Evolutionary conservation across 2,113 vertebrate species (phyloP), one percentile per base, ranked within the genome.

Genomic region (Tragelaphus scriptus): DNA sequence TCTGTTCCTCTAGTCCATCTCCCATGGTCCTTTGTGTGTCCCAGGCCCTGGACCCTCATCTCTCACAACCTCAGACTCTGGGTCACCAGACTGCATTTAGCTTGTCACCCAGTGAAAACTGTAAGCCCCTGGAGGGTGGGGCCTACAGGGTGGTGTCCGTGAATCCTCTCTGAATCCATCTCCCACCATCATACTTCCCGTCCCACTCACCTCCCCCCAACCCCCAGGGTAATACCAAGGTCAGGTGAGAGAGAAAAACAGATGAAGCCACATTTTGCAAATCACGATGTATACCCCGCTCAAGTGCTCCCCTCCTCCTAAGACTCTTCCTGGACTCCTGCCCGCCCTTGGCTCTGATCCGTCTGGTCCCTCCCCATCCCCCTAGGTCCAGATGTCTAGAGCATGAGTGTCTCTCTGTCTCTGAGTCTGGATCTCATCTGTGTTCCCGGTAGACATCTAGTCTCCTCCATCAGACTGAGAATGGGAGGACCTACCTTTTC

Each of bases 311-410:
- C 55, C 30, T 28, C 85, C 51, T 90, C 80, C 71, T 40, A 11
- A 11, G n/a, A 28, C 59, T 32, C 81, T 79, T 95, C 55, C 88
- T 94, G 89, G 86, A 79, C 85, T 85, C 85, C 92, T 0, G 32
- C 94, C 94, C 0, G n/a, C 23, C 47, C 95, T 95, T 49, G 87
- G 80, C 88, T 90, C 61, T 7, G 40, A 75, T 40, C 63, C 55
- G 26, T 53, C 58, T 6, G 1, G 40, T 61, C 63, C 49, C 75
- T 88, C 23, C 86, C 23, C n/a, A 1, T 7, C 9, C 11, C 26
- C 71, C 68, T 51, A 30, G 0, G 59, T 51, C 95, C 97, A 96
- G 94, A 93, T 92, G 94, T 93, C 91, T 51, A 89, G 88, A 88
- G 77, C 87, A 63, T 12, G 44, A 85, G 36, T 11, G 12, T 47